phyloP scores from a whole-genome alignment of 2,113 vertebrate genomes.

The Sebastes schlegelii region DNA sequence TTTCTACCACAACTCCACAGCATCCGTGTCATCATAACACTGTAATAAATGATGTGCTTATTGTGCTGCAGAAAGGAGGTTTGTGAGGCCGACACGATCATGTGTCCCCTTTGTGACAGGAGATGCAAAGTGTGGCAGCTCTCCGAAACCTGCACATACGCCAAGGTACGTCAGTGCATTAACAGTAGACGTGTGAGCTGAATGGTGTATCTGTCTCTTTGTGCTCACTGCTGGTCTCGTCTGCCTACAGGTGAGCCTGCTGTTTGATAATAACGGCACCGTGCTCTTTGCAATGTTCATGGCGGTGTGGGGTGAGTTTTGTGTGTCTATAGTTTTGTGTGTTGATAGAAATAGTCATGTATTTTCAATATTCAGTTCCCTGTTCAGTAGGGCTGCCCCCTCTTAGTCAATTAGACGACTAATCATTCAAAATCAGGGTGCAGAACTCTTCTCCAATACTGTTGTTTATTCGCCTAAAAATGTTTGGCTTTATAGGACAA shows the following conservation, averaged over 20 bases:
- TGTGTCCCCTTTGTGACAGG: conserved; percentile 94
- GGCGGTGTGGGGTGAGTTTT: conserved; percentile 95
- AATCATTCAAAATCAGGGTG: background rate
- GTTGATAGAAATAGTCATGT: background rate
- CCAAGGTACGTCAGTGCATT: conserved; percentile 85
- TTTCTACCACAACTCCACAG: conserved; percentile 71
- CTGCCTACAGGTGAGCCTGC: conserved; percentile 87
- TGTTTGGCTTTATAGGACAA: conserved; percentile 12
- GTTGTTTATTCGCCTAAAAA: background rate
- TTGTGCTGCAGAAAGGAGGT: conserved; percentile 90
- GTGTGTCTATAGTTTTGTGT: conserved; percentile 1
- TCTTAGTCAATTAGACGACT: too few relatives aligned
- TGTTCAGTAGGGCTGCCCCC: too few relatives aligned
- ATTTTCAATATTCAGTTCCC: background rate
- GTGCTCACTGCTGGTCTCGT: background rate
- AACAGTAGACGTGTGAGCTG: background rate
- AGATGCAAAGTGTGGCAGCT: conserved; percentile 87
- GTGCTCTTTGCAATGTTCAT: conserved; percentile 94
- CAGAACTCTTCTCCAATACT: background rate
- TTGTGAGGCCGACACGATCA: conserved; percentile 86
- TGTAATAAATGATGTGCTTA: conserved; percentile 33
- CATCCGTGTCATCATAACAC: conserved; percentile 55
- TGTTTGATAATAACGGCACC: conserved; percentile 94
- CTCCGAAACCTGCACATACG: conserved; percentile 91
- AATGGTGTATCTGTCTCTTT: background rate